Evolutionary conservation across 2,888 invertebrate genomes (phyloP).

Genomic region (Zele albiditarsus): DNA sequence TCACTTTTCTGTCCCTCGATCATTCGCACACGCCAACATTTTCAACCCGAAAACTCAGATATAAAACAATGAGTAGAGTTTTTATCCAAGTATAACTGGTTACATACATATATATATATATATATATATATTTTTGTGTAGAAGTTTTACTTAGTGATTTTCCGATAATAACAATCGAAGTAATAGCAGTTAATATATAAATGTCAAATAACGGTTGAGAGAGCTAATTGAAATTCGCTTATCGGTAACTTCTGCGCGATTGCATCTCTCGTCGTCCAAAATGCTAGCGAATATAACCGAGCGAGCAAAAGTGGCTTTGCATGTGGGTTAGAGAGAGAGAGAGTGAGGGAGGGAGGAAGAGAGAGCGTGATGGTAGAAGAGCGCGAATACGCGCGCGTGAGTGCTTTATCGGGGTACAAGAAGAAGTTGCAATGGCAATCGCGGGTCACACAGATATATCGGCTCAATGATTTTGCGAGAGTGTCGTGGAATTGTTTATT

Average conservation of each 20-base stretch:
- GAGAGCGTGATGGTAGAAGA: constrained; percentile 21
- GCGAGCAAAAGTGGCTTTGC: constrained; percentile 23
- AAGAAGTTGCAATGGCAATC: constrained; percentile 41
- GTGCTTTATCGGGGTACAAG: constrained; percentile 37
- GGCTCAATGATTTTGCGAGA: constrained; percentile 29
- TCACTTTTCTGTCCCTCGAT: constrained; percentile 28
- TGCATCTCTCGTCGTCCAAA: constrained; percentile 55
- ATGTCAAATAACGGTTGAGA: constrained; percentile 40
- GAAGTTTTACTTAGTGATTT: constrained; percentile 2
- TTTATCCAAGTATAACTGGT: constrained; percentile 17
- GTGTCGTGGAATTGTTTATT: constrained; percentile 15
- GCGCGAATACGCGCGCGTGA: constrained; percentile 19
- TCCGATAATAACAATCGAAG: constrained; percentile 26
- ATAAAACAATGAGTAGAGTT: constrained; percentile 12
- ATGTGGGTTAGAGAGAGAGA: constrained; percentile 28
- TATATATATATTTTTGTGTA: constrained; percentile 20
- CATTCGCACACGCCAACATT: constrained; percentile 25
- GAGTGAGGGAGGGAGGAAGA: not conserved
- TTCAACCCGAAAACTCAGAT: constrained; percentile 17
- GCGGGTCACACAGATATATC: constrained; percentile 21
- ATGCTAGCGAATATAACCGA: constrained; percentile 11
- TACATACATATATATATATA: constrained; percentile 10
- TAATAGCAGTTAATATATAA: constrained; percentile 26
- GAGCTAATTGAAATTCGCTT: constrained; percentile 70
- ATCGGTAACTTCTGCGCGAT: constrained; percentile 70